phyloP scores from a whole-genome alignment of 2,113 vertebrate species.

The Hypocryptadius cinnamomeus region DNA sequence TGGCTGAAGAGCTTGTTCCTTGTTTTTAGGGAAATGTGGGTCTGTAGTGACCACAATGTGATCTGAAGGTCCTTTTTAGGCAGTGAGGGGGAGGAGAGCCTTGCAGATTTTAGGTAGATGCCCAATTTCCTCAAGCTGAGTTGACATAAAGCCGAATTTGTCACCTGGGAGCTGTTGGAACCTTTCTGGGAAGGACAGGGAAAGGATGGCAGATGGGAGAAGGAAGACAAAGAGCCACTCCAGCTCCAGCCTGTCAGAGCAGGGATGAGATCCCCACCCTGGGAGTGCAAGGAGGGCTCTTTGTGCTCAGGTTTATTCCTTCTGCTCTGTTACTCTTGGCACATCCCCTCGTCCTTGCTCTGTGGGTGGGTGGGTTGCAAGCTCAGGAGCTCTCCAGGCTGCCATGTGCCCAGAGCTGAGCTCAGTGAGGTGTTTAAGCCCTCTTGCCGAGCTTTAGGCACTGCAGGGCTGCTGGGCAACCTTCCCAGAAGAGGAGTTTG shows the following conservation, averaged over 20 bases:
- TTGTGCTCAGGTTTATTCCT: neutral
- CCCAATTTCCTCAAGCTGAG: neutral
- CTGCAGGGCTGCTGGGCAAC: neutral
- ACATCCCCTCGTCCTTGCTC: neutral
- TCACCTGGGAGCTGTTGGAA: neutral
- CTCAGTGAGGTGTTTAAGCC: neutral
- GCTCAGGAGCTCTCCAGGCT: neutral
- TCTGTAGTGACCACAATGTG: neutral
- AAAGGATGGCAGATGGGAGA: neutral
- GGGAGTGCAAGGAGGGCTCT: neutral
- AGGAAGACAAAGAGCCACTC: neutral
- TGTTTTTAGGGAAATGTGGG: neutral
- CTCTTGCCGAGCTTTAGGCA: neutral
- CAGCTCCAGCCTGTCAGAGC: neutral
- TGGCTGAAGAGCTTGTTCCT: neutral
- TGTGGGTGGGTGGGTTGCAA: neutral
- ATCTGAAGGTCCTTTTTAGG: neutral
- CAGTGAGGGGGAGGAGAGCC: neutral
- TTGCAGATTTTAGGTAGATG: neutral
- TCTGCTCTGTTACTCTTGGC: neutral
- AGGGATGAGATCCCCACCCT: neutral
- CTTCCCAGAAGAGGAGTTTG: slow-evolving; percentile 28
- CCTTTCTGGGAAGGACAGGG: neutral
- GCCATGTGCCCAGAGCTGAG: neutral
- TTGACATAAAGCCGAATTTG: neutral